A percentile compares a stretch with the other conserved stretches of the same genome.
These are phyloP conservation scores for Vultur gryphus DNA, from an alignment of 2,797 vertebrate species.

Conservation along the genomic window DNA sequence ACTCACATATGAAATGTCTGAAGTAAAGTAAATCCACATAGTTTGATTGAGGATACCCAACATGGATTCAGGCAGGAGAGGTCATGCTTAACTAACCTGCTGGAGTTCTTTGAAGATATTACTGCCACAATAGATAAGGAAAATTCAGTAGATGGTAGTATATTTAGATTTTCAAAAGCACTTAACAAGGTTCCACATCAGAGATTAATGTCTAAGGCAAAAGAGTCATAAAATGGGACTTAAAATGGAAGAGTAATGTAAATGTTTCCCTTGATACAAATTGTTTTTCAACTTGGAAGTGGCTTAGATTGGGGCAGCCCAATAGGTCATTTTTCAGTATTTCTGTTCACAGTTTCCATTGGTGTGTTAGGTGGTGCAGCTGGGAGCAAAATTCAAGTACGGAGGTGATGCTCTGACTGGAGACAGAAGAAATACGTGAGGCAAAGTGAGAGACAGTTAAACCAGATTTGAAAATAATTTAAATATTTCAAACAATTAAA, in stretches of 20 bases:
- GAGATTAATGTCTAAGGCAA: neutral
- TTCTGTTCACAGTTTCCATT: neutral
- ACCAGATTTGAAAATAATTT: neutral
- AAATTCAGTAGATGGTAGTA: neutral
- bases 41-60: neutral
- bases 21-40: neutral
- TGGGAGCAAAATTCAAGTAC: neutral
- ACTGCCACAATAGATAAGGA: neutral
- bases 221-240: neutral
- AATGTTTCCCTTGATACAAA: neutral
- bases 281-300: neutral
- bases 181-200: neutral
- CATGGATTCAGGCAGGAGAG: neutral
- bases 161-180: conserved; percentile 24
- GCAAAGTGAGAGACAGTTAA: neutral
- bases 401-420: neutral
- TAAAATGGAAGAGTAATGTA: neutral
- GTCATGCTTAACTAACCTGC: conserved; percentile 6
- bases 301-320: neutral
- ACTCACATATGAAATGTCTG: neutral
- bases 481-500: neutral
- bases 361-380: neutral
- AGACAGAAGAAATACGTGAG: neutral
- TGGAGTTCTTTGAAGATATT: conserved; percentile 17
- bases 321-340: neutral